Evolutionary conservation across 2,888 invertebrate species (phyloP).

Genomic region (Lasius fuliginosus): DNA sequence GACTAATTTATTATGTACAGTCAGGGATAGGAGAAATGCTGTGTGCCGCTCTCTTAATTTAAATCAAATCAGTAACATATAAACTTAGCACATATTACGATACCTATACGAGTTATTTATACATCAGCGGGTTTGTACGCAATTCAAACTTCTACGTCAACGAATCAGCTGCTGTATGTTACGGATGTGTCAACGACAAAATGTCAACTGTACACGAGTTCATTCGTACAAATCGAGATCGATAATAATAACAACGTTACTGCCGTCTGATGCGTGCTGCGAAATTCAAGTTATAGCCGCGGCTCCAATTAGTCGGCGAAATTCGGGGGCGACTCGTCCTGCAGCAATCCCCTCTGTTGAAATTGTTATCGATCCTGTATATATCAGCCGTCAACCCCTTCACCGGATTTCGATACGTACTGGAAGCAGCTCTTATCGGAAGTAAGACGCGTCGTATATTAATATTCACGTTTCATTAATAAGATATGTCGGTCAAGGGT

Average conservation of each 20-base stretch:
- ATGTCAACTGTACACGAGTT: neutral
- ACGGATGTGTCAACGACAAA: neutral
- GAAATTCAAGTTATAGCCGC: neutral
- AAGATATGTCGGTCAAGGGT: slow-evolving; percentile 38
- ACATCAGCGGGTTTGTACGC: neutral
- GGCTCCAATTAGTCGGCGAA: slow-evolving; percentile 17
- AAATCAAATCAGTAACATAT: neutral
- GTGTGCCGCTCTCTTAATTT: neutral
- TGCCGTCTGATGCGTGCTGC: neutral
- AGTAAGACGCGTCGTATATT: slow-evolving; percentile 56
- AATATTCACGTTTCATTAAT: slow-evolving; percentile 49
- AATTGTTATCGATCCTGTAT: slow-evolving; percentile 9
- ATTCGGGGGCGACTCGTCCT: neutral
- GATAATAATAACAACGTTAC: neutral
- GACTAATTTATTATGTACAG: neutral
- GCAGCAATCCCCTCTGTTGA: neutral
- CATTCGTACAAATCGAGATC: slow-evolving; percentile 3
- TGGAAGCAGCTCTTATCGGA: slow-evolving; percentile 56
- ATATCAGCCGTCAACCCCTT: slow-evolving; percentile 26
- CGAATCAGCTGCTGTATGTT: slow-evolving; percentile 14
- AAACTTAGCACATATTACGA: neutral
- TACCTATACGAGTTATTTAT: neutral
- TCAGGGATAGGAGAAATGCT: neutral
- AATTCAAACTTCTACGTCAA: slow-evolving; percentile 13
- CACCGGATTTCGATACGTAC: slow-evolving; percentile 28